phyloP scores from a whole-genome alignment of 1,140 invertebrate genomes.

The Temnothorax longispinosus region DNA sequence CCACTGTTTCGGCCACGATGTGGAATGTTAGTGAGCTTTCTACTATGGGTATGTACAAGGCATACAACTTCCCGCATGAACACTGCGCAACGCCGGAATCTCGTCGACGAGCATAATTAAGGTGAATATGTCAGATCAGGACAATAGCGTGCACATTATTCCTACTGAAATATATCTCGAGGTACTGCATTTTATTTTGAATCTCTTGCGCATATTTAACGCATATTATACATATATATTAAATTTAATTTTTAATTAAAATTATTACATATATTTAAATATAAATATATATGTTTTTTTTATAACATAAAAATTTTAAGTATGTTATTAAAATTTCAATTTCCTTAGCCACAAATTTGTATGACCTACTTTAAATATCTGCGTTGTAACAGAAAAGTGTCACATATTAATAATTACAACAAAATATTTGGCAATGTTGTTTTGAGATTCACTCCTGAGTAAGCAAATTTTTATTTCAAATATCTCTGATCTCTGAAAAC shows the following conservation, averaged over 20 bases:
- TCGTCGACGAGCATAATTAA: conserved; percentile 78
- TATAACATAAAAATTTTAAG: not conserved
- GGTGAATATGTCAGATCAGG: conserved; percentile 61
- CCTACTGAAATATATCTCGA: not conserved
- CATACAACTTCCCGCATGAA: conserved; percentile 70
- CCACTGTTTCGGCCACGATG: conserved; percentile 76
- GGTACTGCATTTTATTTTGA: not conserved
- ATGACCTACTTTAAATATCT: not conserved
- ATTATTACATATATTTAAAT: not conserved
- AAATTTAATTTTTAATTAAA: conserved; percentile 14
- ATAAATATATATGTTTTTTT: not conserved
- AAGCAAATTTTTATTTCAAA: not conserved
- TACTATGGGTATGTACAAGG: conserved; percentile 42
- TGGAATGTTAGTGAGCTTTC: conserved; percentile 64
- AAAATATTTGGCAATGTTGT: not conserved
- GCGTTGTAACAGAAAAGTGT: not conserved
- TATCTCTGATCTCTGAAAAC: not conserved
- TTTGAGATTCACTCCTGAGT: not conserved
- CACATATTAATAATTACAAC: not conserved
- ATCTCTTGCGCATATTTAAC: not conserved
- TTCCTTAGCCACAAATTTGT: not conserved
- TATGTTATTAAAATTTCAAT: not conserved
- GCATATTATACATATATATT: not conserved
- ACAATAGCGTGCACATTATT: conserved; percentile 27
- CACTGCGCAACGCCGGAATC: conserved; percentile 71